Conservation (phyloP, 2,797 vertebrate genomes). For the Trachurus trachurus region DNA sequence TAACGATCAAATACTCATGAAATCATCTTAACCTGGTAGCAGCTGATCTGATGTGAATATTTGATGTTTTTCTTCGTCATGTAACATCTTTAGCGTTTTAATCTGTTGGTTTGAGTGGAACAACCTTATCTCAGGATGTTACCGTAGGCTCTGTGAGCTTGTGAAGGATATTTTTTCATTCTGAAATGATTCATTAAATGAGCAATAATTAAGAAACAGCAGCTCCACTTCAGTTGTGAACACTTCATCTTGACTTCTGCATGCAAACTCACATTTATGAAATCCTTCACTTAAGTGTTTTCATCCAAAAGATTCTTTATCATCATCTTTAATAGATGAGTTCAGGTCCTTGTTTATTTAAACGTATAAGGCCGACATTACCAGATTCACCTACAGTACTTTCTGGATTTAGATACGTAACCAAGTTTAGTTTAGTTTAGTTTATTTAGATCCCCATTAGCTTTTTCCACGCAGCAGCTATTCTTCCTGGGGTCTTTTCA, state of each 20-base stretch:
- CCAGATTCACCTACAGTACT: background rate
- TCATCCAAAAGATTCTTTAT: background rate
- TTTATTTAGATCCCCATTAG: too few species aligned
- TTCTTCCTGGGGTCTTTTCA: too few species aligned
- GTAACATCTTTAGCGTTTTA: background rate
- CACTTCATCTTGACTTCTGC: background rate
- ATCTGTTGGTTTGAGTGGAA: background rate
- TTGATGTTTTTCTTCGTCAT: background rate
- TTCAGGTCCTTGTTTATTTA: background rate
- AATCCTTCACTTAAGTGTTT: background rate
- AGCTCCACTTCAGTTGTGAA: background rate
- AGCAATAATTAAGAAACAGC: too few species aligned
- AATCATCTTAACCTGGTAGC: background rate
- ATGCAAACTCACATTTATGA: background rate
- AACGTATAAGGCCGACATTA: background rate
- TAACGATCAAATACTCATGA: background rate
- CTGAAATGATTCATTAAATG: background rate
- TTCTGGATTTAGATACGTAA: background rate
- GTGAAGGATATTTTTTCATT: background rate
- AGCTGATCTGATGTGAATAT: background rate
- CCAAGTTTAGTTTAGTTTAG: too few species aligned
- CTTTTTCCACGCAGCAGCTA: too few species aligned
- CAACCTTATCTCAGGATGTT: background rate
- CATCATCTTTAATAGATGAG: too few species aligned
- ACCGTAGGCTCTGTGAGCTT: background rate